phyloP scores from a whole-genome alignment of 2,888 invertebrate genomes.

The Xestia rhomboidea region DNA sequence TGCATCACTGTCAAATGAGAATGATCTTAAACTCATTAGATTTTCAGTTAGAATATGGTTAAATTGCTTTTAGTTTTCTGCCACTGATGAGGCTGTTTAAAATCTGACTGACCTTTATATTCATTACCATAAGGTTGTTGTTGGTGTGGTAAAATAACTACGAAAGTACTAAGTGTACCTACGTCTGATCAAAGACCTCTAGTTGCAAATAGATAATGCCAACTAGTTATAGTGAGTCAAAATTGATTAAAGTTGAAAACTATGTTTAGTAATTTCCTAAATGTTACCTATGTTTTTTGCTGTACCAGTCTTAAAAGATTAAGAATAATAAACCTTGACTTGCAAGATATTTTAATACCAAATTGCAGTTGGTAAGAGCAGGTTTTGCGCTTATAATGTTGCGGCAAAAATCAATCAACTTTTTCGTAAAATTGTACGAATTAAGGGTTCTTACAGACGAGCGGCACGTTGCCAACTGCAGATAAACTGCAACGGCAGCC shows the following conservation, averaged over 20 bases:
- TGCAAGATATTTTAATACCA: conserved; percentile 30
- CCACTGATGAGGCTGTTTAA: neutral
- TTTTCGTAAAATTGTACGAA: conserved; percentile 6
- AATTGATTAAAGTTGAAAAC: conserved; percentile 46
- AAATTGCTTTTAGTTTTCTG: no score
- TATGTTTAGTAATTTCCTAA: conserved; percentile 30
- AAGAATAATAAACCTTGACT: conserved; percentile 42
- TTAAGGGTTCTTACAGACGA: no score
- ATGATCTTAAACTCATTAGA: neutral
- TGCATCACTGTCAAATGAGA: neutral
- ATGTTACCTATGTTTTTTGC: conserved; percentile 40
- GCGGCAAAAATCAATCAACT: conserved; percentile 7
- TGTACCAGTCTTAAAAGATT: conserved; percentile 6
- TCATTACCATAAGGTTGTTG: neutral
- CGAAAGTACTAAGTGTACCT: neutral
- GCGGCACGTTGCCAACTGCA: no score
- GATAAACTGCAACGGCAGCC: no score
- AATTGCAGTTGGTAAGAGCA: neutral
- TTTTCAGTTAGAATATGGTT: neutral
- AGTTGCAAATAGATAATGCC: conserved; percentile 16
- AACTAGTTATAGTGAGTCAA: conserved; percentile 23
- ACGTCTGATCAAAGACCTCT: conserved; percentile 3
- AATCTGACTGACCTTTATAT: neutral
- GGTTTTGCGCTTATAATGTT: conserved; percentile 10
- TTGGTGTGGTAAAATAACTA: neutral